Percentiles rank a stretch among this genome's conserved stretches.
Evolutionary conservation across 92 coral and sea anemone genomes (phyloP).

Genomic region (Epizoanthus scotinus): DNA sequence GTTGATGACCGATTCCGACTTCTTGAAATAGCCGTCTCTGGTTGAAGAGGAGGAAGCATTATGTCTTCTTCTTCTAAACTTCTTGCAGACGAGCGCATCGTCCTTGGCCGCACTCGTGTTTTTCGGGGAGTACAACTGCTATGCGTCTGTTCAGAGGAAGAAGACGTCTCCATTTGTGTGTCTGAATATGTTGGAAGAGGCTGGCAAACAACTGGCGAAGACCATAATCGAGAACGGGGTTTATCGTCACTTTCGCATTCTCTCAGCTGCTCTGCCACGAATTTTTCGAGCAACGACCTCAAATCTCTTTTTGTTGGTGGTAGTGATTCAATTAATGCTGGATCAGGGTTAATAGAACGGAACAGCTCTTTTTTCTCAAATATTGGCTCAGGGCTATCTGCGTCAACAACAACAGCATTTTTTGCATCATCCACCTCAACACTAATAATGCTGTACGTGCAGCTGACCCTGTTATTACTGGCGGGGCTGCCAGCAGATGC

Average conservation of each 20-base stretch:
- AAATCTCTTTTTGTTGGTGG: constrained; percentile 74
- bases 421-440: constrained; percentile 53
- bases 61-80: constrained; percentile 61
- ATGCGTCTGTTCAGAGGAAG: background rate
- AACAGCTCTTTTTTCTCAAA: constrained; percentile 50
- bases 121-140: constrained; percentile 41
- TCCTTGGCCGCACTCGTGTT: constrained; percentile 55
- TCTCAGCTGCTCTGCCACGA: constrained; percentile 90
- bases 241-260: constrained; percentile 70
- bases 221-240: constrained; percentile 38
- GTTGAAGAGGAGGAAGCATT: constrained; percentile 79
- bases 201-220: constrained; percentile 36
- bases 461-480: constrained; percentile 54
- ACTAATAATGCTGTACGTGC: constrained; percentile 57
- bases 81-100: constrained; percentile 51
- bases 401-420: constrained; percentile 37
- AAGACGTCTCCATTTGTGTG: background rate
- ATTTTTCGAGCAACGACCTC: constrained; percentile 76
- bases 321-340: constrained; percentile 27
- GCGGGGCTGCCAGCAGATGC: constrained; percentile 49
- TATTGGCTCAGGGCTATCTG: constrained; percentile 53
- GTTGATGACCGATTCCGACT: constrained; percentile 5
- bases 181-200: constrained; percentile 30
- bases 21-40: constrained; percentile 48
- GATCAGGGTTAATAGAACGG: constrained; percentile 46